Evolutionary conservation across 2,888 invertebrate species (phyloP).

Genomic region (Amitus sp.): DNA sequence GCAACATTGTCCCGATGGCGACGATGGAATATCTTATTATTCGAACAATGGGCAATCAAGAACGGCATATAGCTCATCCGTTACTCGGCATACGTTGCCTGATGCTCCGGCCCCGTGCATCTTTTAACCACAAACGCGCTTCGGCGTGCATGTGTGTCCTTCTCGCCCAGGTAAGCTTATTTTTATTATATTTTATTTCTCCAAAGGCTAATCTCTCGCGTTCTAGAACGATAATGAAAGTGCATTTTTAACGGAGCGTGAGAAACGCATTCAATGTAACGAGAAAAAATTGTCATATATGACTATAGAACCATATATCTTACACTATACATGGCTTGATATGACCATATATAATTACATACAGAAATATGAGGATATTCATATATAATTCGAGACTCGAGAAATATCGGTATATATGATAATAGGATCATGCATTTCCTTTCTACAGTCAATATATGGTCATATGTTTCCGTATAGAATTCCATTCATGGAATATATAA

Average conservation of each 20-base stretch:
- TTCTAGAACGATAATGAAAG: constrained; percentile 9
- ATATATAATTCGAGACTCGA: no score
- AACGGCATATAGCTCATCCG: constrained; percentile 54
- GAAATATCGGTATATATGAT: no score
- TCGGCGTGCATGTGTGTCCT: background rate
- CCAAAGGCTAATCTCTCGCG: constrained; percentile 4
- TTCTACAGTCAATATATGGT: no score
- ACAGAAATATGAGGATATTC: no score
- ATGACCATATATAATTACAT: no score
- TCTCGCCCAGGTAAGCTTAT: constrained; percentile 7
- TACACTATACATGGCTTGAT: no score
- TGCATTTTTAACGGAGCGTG: constrained; percentile 4
- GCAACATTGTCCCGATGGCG: constrained; percentile 38
- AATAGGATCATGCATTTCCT: no score
- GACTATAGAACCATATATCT: no score
- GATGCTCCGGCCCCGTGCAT: background rate
- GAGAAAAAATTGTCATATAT: background rate
- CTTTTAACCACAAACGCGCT: constrained; percentile 7
- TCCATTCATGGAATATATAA: no score
- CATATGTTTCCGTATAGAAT: no score
- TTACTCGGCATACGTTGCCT: constrained; percentile 43
- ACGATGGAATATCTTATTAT: constrained; percentile 63
- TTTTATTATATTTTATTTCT: no score
- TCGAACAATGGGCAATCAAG: constrained; percentile 64
- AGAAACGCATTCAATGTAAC: constrained; percentile 3